Conservation (phyloP, 2,797 vertebrate species). For the Eospalax fontanierii region DNA sequence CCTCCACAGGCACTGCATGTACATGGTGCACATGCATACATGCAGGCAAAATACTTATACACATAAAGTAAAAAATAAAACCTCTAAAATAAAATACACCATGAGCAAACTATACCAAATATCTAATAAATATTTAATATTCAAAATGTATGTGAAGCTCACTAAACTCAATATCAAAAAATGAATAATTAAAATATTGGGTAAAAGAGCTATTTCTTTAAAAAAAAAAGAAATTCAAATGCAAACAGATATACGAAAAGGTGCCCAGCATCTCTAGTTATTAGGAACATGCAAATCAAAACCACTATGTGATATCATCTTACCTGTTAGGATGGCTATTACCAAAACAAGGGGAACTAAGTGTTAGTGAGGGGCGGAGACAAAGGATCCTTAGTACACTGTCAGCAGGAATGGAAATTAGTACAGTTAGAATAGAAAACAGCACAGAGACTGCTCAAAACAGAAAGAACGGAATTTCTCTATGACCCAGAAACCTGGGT, state of each 20-base stretch:
- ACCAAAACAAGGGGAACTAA: not conserved
- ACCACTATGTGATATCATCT: not conserved
- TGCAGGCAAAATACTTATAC: too few species aligned
- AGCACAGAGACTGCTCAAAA: not conserved
- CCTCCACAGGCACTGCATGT: too few species aligned
- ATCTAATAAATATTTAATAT: not conserved
- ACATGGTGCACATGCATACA: too few species aligned
- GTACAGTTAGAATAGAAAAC: not conserved
- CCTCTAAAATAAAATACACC: not conserved
- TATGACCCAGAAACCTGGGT: not conserved
- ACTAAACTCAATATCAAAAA: not conserved
- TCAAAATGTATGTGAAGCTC: not conserved
- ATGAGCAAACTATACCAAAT: not conserved
- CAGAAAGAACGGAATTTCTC: not conserved
- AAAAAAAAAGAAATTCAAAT: constrained; percentile 1
- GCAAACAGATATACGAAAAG: not conserved
- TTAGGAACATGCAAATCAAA: constrained; percentile 12
- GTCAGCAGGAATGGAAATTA: not conserved
- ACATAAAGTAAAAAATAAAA: not conserved
- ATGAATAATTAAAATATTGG: not conserved
- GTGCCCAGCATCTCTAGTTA: not conserved
- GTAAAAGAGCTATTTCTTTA: not conserved
- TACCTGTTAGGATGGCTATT: too few species aligned
- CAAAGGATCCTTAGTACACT: not conserved
- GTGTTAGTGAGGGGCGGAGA: not conserved